Base-by-base conservation (phyloP, 2,797 vertebrate genomes). In the Anguilla megastoma region DNA sequence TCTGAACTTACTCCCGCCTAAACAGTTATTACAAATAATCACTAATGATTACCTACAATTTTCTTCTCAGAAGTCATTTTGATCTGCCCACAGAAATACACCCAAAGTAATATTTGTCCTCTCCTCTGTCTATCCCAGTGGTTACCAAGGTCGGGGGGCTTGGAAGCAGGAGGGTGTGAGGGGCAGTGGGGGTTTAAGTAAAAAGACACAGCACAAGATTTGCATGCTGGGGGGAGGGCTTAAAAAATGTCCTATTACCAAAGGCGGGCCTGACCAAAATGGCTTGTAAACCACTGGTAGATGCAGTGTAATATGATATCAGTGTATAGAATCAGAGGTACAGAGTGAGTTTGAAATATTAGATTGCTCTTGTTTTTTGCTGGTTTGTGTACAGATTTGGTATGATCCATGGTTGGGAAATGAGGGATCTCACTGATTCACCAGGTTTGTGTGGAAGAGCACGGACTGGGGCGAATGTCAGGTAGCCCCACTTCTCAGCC, bases 381-480 rank as follows among this genome's bases (percentile, higher is more conserved):
- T 76, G 12, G 30, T 18, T 36, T 36, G 63, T 24, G 63, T 76
- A 41, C 33, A 76, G 33, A 21, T 27, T 27, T 71, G 69, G 27
- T 71, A 71, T 71, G 36, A 41, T 16, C 33, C 36, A 18, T 6
- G 14, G 74, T 14, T 76, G 33, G 14, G 12, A 74, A 74, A 33
- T 33, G 69, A 74, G 9, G 69, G 27, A 36, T 74, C 41, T 50
- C 48, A 71, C 10, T 80, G 48, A 48, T 88, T 4, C 21, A 84
- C 80, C 91, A 98, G 97, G 91, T 97, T 96, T 95, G 93, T 93
- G 86, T 98, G 97, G 97, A 96, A 93, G 91, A 95, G 95, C 12
- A 96, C 97, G 21, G 95, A 95, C 69, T 98, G 97, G 97, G 96
- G 92, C 86, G 89, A 93, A 89, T 98, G 97, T 91, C 95, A 96